Conservation (phyloP, 2,797 vertebrate genomes). For the Danio tinwini region DNA sequence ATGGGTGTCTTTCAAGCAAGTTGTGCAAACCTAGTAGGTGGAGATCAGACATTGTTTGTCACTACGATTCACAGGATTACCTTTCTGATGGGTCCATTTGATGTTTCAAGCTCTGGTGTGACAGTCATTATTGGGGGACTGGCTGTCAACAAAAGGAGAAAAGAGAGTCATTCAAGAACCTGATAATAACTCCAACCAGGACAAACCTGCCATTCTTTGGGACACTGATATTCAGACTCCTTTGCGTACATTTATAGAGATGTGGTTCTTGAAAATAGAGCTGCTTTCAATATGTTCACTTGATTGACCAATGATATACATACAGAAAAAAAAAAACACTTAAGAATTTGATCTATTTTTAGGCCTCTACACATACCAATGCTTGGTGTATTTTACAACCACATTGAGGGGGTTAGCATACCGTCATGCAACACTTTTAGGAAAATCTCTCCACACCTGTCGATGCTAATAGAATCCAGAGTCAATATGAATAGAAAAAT, state of each 20-base stretch:
- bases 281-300: slow-evolving; percentile 69
- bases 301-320: slow-evolving; percentile 63
- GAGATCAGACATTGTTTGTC: slow-evolving; percentile 82
- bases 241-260: slow-evolving; percentile 79
- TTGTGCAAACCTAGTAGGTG: slow-evolving; percentile 75
- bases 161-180: slow-evolving; percentile 81
- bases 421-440: slow-evolving; percentile 4
- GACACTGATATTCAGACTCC: slow-evolving; percentile 79
- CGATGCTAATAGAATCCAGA: slow-evolving; percentile 28
- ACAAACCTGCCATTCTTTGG: slow-evolving; percentile 78
- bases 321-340: neutral
- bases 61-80: slow-evolving; percentile 79
- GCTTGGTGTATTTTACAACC: slow-evolving; percentile 31
- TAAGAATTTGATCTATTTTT: neutral
- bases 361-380: slow-evolving; percentile 6
- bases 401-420: slow-evolving; percentile 15
- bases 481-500: neutral
- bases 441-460: slow-evolving; percentile 29
- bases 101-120: slow-evolving; percentile 82
- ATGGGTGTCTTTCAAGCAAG: neutral
- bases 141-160: slow-evolving; percentile 85
- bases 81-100: slow-evolving; percentile 77
- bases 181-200: slow-evolving; percentile 78
- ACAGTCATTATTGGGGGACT: slow-evolving; percentile 85
- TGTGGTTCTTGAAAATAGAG: slow-evolving; percentile 74